Conservation (phyloP, 2,113 vertebrate genomes). For the Hyperoodon ampullatus region DNA sequence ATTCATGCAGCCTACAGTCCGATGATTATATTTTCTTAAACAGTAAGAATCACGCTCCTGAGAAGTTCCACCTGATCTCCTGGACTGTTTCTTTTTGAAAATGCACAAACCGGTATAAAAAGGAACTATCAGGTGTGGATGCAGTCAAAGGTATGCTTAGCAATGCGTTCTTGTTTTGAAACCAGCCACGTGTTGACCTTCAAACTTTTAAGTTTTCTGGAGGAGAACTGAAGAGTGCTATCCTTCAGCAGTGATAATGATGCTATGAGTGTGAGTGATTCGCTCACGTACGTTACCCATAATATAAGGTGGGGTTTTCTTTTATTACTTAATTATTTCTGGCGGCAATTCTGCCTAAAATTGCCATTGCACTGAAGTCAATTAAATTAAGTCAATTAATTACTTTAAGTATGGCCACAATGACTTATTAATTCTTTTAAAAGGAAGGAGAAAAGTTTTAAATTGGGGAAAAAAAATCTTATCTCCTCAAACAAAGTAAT, state of each 20-base stretch:
- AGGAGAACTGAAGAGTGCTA: background rate
- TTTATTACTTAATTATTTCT: background rate
- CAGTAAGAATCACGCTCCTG: background rate
- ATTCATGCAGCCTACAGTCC: background rate
- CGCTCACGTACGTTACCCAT: background rate
- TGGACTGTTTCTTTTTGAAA: background rate
- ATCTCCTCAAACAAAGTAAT: background rate
- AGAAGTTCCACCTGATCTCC: background rate
- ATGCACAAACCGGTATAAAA: background rate
- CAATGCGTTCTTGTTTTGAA: background rate
- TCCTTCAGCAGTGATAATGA: background rate
- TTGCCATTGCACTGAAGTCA: background rate
- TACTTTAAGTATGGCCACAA: background rate
- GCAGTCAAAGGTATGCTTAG: background rate
- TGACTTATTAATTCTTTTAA: background rate
- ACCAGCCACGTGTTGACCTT: background rate
- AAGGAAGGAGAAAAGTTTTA: background rate
- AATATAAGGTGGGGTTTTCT: background rate
- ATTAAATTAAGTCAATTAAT: background rate
- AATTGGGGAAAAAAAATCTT: no score
- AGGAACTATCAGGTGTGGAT: no score
- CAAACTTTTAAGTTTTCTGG: background rate
- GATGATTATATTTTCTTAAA: background rate
- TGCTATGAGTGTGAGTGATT: background rate
- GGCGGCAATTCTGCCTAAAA: background rate